Base-by-base conservation (phyloP, 2,888 invertebrate species). In the Caenorhabditis sp. region DNA sequence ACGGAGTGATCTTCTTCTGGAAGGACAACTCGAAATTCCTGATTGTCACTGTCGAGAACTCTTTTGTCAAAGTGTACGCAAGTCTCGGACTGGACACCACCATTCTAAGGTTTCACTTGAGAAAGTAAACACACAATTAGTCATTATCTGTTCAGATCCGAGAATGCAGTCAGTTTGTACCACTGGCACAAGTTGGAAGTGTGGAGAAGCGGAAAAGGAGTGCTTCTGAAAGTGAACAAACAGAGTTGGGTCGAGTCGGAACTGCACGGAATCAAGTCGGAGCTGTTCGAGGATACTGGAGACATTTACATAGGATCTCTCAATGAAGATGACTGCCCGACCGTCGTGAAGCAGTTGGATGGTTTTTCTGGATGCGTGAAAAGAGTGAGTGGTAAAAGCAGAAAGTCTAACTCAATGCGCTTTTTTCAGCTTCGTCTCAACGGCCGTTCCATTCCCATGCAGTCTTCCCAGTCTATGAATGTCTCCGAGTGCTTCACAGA, bases 171-270 rank as follows among this genome's bases (percentile, higher is more conserved):
- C 22, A 65, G 76, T 20, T 45, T 83, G 48, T 66, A 82, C 48
- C 59, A 66, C 13, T 84, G 84, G 84, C 84, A 84, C 62, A 82
- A 77, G 39, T 24, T 81, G n/a, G 82, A 83, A 63, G 71, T 81
- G 26, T 84, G 82, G 80, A 58, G 84, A 63, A 80, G 74, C 43
- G 84, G 84, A 5, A 63, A 68, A 17, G 82, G 83, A 32, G 62
- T 83, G 2, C 72, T 83, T 8, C 61, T 83, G 52, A 83, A 80
- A 50, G 59, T 81, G 13, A 79, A 80, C 50, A 71, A 74, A 30
- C 81, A 81, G 48, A 48, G 66, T 17, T 83, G 83, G 83, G 72
- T 80, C 13, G 83, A 83, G 46, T 66, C 72, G 11, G 78, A 79
- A 30, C 37, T 76, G 39, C 56, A 65, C 45, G 65, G 55, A 4